Base-by-base conservation (phyloP, 2,888 invertebrate genomes). In the Drosophila mimetica region DNA sequence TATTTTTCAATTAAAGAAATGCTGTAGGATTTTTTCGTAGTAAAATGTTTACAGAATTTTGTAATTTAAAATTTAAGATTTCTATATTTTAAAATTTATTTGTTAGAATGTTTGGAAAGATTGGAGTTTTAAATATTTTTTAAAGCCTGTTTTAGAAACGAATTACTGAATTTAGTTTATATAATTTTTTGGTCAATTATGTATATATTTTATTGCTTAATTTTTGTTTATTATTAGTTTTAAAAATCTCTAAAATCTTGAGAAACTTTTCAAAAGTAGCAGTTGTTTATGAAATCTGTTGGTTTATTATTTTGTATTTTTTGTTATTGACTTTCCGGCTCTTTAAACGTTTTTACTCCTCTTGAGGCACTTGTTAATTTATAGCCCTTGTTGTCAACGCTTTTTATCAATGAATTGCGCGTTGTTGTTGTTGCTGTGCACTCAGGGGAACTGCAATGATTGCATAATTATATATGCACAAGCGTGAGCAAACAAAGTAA, bases 361-460 rank as follows among this genome's bases (percentile, higher is more conserved):
- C 44, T 67, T 71, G 20, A 30, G 28, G 30, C 60, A 61, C 63
- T 59, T 76, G 53, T 66, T 60, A 53, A 47, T 59, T 74, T 58
- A 30, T 58, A 71, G 16, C 48, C 14, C 13, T 36, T 39, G 42
- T 54, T 55, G 20, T 65, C 59, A 18, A 39, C 51, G 50, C 25
- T 55, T 78, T 71, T 60, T 65, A 55, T 75, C 75, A 78, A 72
- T 81, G 76, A 64, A 70, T 46, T 60, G 28, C 18, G 6, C 22
- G 30, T 55, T 50, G 60, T 57, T 59, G 58, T 54, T 63, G 41
- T 14, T 32, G 25, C 48, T 53, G 53, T 18, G 14, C 20, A 18
- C 25, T 63, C 28, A 14, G 52, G 46, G 30, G 22, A 64, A 63
- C 52, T 64, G 64, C 64, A 64, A 22, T 20, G 61, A 60, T 70